Base-by-base conservation (phyloP, 2,888 invertebrate species). In the Thera britannica region DNA sequence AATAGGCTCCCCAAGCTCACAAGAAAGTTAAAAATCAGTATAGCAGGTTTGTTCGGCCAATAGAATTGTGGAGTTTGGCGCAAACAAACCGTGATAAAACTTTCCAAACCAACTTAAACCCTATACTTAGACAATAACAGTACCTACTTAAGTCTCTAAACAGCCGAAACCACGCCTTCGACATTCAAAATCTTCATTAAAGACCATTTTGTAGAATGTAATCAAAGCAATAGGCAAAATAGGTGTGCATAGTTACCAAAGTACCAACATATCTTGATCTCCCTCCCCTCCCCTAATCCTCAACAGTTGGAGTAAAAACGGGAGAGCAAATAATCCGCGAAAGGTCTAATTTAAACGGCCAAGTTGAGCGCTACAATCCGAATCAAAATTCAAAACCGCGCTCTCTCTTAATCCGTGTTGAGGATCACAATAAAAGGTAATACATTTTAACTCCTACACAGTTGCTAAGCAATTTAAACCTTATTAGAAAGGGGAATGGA, bases 301-400 rank as follows among this genome's bases (percentile, higher is more conserved):
- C 68, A 63, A 55, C 61, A 74, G 72, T 72, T 78, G 82, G 83
- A 83, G 81, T 81, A 84, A 82, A 83, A 83, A 80, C 80, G 80
- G 79, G 79, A 72, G 75, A 77, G 81, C 85, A 83, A 87, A 86
- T 89, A 90, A 88, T 85, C 84, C 80, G 72, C 74, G 75, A 84
- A 83, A 86, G 92, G 74, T 92, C 93, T 86, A 85, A 85, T 85
- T 87, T 82, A 77, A 83, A 87, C 89, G 88, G 93, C 81, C 86
- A 81, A 80, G 84, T 83, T 83, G 81, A 80, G 82, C 80, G 86
- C 86, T 88, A 91, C 90, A 92, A 90, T 92, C 87, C 92, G 87
- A 93, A 93, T 93, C 93, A 93, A 91, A 93, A 93, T 93, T 93
- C 93, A 92, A 93, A 93, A 93, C 93, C 93, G 92, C 93, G 90